Base-by-base conservation (phyloP, 92 coral and sea anemone genomes). In the Pocillopora grandis region DNA sequence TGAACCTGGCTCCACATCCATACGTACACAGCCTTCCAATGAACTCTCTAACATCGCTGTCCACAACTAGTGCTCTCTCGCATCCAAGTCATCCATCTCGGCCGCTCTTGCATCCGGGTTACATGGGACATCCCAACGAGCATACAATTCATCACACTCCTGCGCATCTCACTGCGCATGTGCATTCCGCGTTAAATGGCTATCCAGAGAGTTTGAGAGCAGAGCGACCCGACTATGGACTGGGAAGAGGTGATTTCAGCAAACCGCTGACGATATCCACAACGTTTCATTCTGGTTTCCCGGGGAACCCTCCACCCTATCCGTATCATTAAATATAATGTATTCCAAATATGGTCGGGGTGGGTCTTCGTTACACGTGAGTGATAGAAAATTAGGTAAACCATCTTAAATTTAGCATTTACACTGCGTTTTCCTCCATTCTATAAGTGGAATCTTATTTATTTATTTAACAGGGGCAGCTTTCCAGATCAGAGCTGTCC, bases 131-230 rank as follows among this genome's bases (percentile, higher is more conserved):
- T 82, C 78, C 91, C 17, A 92, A 92, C 66, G 98, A 94, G 12
- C 98, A 94, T 71, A 94, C 98, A 21, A 87, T 94, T 74, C 98
- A 92, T 68, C 95, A 94, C 86, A 92, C 95, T 6, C 93, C 95
- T 2, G 63, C 84, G 11, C 98, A 94, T 56, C 71, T 92, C 8
- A 66, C 93, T 15, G 81, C 92, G 83, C 94, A 88, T 82, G 88
- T 94, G 84, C 97, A 93, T 69, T 93, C 89, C 21, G 79, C 92
- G 61, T 68, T 91, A 62, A 84, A 85, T 64, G 89, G 89, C 0
- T 90, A 84, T 80, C 63, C 90, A 2, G 93, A 90, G n/a, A 79
- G 85, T 71, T 79, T 86, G 27, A 64, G 91, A 65, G 80, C 88
- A 9, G 95, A 94, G 36, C 80, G 91, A 71, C 85, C 93, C 6